Conservation (phyloP, 2,113 vertebrate genomes). For the Triplophysa siluroides region DNA sequence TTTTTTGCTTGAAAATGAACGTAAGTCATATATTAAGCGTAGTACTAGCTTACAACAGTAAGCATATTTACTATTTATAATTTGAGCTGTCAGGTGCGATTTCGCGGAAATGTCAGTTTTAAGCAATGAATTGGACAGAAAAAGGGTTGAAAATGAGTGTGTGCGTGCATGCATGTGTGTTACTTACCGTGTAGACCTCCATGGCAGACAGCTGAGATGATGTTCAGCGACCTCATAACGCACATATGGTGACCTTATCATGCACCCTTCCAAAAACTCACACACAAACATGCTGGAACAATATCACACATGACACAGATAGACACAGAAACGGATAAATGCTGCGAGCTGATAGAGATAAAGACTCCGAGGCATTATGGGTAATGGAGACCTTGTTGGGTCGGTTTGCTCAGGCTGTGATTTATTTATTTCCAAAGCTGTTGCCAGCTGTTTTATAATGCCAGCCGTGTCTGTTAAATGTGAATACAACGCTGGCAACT, state of each 20-base stretch:
- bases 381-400: neutral
- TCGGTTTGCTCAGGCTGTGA: neutral
- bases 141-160: neutral
- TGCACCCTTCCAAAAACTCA: neutral
- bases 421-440: conserved; percentile 11
- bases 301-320: neutral
- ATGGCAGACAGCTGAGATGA: conserved; percentile 4
- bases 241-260: conserved; percentile 27
- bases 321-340: neutral
- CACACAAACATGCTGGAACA: neutral
- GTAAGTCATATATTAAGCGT: too few species aligned
- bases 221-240: conserved; percentile 8
- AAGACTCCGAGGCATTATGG: neutral
- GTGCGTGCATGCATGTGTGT: neutral
- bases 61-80: too few species aligned
- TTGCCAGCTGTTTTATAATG: conserved; percentile 26
- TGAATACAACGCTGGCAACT: neutral
- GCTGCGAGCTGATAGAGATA: neutral
- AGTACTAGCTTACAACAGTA: too few species aligned
- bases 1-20: too few species aligned
- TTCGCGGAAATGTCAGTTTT: too few species aligned
- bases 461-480: conserved; percentile 7
- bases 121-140: too few species aligned
- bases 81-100: too few species aligned
- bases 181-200: neutral